Evolutionary conservation across 2,888 invertebrate species (phyloP).

Genomic region (Corbicula japonica): DNA sequence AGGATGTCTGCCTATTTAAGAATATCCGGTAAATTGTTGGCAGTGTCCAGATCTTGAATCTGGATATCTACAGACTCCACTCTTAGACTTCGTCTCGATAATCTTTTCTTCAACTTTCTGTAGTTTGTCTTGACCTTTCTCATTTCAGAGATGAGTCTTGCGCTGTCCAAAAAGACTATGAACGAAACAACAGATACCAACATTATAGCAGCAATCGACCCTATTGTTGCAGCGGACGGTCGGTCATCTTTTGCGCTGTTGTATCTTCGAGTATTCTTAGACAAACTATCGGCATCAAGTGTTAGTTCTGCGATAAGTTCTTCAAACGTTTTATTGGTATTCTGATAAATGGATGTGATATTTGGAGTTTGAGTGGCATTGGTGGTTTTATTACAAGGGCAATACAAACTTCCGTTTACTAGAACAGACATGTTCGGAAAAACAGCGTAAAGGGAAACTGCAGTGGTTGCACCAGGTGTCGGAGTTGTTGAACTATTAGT

Average conservation of each 20-base stretch:
- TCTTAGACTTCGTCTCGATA: constrained; percentile 31
- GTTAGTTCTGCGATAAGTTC: constrained; percentile 40
- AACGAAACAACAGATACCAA: constrained; percentile 16
- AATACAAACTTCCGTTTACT: constrained; percentile 41
- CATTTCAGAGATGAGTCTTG: constrained; percentile 34
- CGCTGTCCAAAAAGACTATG: constrained; percentile 47
- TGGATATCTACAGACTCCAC: constrained; percentile 13
- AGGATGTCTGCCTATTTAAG: too few relatives aligned
- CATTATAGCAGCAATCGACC: constrained; percentile 39
- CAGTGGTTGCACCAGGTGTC: too few relatives aligned
- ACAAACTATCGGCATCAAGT: constrained; percentile 39
- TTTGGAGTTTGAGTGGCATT: background rate
- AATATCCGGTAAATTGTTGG: too few relatives aligned
- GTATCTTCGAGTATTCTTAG: constrained; percentile 47
- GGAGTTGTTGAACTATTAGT: too few relatives aligned
- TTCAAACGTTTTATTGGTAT: constrained; percentile 27
- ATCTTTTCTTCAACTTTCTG: constrained; percentile 34
- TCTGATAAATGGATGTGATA: constrained; percentile 9
- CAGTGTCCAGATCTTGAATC: too few relatives aligned
- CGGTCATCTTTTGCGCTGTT: constrained; percentile 48
- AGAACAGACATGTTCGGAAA: constrained; percentile 8
- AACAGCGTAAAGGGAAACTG: constrained; percentile 1
- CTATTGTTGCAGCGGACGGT: constrained; percentile 46
- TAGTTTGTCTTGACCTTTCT: constrained; percentile 36
- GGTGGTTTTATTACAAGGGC: constrained; percentile 28